Percentiles rank a stretch among this genome's conserved stretches.
These are phyloP conservation scores for Conops quadrifasciatus DNA, from an alignment of 2,888 invertebrate species.

Conservation along the genomic window DNA sequence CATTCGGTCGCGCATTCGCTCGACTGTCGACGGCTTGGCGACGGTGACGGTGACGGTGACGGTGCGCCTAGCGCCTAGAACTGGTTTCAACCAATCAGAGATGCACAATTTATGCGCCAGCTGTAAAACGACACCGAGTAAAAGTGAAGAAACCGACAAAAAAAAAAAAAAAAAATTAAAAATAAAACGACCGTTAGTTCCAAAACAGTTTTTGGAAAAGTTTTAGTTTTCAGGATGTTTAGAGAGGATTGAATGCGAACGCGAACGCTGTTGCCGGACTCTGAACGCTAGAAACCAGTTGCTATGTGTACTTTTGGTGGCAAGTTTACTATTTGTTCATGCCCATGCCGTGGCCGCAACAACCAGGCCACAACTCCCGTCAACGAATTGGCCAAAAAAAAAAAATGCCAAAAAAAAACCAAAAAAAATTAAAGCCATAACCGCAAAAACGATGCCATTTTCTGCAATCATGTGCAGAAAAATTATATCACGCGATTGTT, in stretches of 20 bases:
- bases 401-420: not conserved
- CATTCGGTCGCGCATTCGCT: too few relatives aligned
- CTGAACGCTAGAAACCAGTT: too few relatives aligned
- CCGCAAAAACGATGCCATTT: constrained; percentile 9
- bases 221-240: constrained; percentile 20
- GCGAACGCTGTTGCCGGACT: not conserved
- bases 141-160: constrained; percentile 9
- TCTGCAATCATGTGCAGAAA: constrained; percentile 8
- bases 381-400: not conserved
- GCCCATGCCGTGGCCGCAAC: constrained; percentile 3
- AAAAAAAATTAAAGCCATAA: not conserved
- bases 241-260: not conserved
- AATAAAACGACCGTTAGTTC: not conserved
- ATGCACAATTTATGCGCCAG: not conserved
- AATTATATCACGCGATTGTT: constrained; percentile 10
- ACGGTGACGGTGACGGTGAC: not conserved
- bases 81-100: constrained; percentile 29
- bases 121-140: not conserved
- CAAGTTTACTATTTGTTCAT: constrained; percentile 22
- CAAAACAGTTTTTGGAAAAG: not conserved
- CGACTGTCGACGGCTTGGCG: not conserved
- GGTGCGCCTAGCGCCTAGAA: not conserved
- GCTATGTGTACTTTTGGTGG: too few relatives aligned
- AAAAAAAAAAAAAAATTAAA: not conserved
- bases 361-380: not conserved